Percentiles rank a stretch among this genome's conserved stretches.
Evolutionary conservation across 2,797 vertebrate genomes (phyloP).

Genomic region (Vespertilio murinus): DNA sequence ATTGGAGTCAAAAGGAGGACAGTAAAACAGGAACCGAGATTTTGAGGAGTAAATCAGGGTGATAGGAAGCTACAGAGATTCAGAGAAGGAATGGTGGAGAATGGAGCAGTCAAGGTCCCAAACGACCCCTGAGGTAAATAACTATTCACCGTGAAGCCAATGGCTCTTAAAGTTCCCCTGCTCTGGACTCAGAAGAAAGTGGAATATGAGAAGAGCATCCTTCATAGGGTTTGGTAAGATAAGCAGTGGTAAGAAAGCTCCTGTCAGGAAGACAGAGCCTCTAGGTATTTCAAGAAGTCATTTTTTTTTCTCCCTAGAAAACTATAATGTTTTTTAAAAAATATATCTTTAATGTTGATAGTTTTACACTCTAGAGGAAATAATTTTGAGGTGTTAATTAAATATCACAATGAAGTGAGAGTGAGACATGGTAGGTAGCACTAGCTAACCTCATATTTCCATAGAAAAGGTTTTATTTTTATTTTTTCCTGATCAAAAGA

Average conservation of each 20-base stretch:
- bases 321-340: too few relatives aligned
- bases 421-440: not conserved
- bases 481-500: not conserved
- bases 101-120: not conserved
- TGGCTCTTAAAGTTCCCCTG: not conserved
- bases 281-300: not conserved
- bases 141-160: not conserved
- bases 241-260: not conserved
- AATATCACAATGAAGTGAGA: not conserved
- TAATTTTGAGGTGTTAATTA: not conserved
- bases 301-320: not conserved
- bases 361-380: not conserved
- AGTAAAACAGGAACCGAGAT: not conserved
- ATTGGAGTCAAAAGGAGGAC: not conserved
- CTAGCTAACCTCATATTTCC: not conserved
- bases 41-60: not conserved
- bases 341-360: too few relatives aligned
- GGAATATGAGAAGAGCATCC: not conserved
- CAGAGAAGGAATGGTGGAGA: not conserved
- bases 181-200: not conserved
- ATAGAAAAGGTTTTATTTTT: not conserved
- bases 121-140: not conserved
- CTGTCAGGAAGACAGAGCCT: not conserved
- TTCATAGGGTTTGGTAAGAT: not conserved
- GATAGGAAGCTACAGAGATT: rapidly evolving